These are phyloP conservation scores for Mythimna vitellina DNA, from an alignment of 2,888 invertebrate species.

Conservation along the genomic window DNA sequence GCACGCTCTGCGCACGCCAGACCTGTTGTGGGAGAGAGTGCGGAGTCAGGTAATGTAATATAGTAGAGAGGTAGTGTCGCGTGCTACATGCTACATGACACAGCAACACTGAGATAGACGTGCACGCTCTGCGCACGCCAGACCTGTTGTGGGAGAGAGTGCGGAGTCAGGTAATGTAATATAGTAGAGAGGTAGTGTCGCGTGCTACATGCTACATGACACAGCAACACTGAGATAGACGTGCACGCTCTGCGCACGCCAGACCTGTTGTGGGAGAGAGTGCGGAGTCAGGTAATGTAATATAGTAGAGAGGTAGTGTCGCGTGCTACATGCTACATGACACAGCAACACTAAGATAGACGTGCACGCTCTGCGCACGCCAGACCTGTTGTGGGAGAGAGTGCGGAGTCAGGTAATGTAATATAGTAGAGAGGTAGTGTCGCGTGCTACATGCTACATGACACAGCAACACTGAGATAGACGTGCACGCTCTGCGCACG, in stretches of 20 bases:
- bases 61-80: no score
- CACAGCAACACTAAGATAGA: not conserved
- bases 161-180: not conserved
- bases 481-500: not conserved
- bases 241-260: slow-evolving; percentile 15
- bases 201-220: not conserved
- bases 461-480: not conserved
- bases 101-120: no score
- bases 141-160: no score
- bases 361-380: not conserved
- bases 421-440: no score
- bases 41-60: no score
- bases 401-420: not conserved
- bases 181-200: not conserved
- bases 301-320: no score
- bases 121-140: no score
- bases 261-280: slow-evolving; percentile 12
- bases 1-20: no score
- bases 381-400: not conserved
- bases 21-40: no score
- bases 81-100: no score
- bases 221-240: slow-evolving; percentile 4
- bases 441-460: not conserved
- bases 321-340: not conserved
- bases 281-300: not conserved